Conservation (phyloP, 2,888 invertebrate genomes). For the Dusona sp. region DNA sequence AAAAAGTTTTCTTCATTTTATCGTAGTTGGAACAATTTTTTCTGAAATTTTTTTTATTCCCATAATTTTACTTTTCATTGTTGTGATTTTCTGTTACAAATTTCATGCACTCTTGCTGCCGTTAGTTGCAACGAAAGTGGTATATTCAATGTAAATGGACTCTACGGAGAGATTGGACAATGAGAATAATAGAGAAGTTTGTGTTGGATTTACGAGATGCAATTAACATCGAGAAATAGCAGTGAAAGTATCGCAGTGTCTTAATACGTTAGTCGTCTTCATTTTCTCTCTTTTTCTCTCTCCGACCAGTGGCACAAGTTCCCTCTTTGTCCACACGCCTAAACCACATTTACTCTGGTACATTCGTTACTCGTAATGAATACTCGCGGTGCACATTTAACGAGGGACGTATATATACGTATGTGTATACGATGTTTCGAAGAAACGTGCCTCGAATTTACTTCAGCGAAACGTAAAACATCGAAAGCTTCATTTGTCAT, state of each 20-base stretch:
- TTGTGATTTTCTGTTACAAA: neutral
- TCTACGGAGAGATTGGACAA: constrained; percentile 70
- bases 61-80: neutral
- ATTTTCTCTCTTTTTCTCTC: constrained; percentile 15
- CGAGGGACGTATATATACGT: constrained; percentile 18
- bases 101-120: neutral
- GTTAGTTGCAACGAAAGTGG: constrained; percentile 75
- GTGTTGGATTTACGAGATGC: constrained; percentile 71
- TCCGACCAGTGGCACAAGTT: neutral
- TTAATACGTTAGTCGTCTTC: constrained; percentile 51
- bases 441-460: constrained; percentile 28
- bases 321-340: neutral
- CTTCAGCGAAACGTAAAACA: constrained; percentile 11
- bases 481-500: constrained; percentile 22
- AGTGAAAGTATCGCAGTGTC: constrained; percentile 75
- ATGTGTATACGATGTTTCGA: constrained; percentile 24
- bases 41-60: neutral
- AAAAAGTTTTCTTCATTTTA: neutral
- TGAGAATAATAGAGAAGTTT: constrained; percentile 68
- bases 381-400: constrained; percentile 34
- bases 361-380: constrained; percentile 52
- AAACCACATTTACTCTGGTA: constrained; percentile 43
- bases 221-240: constrained; percentile 78
- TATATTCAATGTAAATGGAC: constrained; percentile 74
- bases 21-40: neutral